Base-by-base conservation (phyloP, 2,888 invertebrate genomes). In the Callyntrura guangdongensis region DNA sequence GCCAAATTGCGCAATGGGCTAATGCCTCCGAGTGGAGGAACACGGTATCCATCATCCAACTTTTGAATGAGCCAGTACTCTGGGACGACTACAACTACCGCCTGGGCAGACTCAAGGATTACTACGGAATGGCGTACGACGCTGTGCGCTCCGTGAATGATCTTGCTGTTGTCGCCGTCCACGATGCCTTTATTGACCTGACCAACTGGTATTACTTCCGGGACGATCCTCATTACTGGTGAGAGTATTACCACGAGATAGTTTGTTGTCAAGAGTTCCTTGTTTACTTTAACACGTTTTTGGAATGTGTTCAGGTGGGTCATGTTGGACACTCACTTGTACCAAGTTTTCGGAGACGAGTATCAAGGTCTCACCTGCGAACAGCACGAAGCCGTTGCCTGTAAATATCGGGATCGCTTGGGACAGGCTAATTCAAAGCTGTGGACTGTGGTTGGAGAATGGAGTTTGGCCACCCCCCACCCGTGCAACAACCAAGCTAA, bases 361-460 rank as follows among this genome's bases (percentile, higher is more conserved):
- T 92, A 86, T 86, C 56, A 77, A 22, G 77, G 85, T 14, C 64
- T 91, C 49, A 86, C 91, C n/a, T 93, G 93, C 49, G 89, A 87
- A 11, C 67, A 93, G 64, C 92, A 93, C 72, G 88, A 81, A 1
- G 22, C 47, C 3, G 27, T 89, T 20, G 92, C 93, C 6, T 93
- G 93, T 72, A 82, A 81, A 14, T 89, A 92, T 45, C 12, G 56
- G 9, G 67, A 87, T 1, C 14, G 67, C 27, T 36, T 93, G 0
- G 25, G 36, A 12, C 77, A 92, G 27, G 74, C 92, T 1, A 93
- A 92, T 67, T 0, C 17, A 0, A 93, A 93, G 64, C 17, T 94
- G 9, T 93, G 92, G 93, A 93, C 93, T 0, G 89, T 93, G n/a
- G 93, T 94, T 5, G 94, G 94, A 5, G 94, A 94, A 74, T 94